Conservation (phyloP, 2,888 invertebrate species). For the Polydrusus pterygomalis region DNA sequence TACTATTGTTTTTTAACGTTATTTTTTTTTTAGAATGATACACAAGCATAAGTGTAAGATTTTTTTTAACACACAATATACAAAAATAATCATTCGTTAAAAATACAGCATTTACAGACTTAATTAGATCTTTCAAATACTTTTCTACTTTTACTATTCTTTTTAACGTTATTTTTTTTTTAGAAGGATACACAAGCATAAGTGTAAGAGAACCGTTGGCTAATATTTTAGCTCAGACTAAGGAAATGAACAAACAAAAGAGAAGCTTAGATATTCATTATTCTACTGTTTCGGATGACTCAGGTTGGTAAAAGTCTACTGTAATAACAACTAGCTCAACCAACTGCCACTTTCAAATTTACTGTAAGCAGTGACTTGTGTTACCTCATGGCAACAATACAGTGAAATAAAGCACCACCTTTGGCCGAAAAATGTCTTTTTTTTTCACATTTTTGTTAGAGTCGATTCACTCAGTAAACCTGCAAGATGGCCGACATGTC, state of each 20-base stretch:
- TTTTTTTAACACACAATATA: too few species aligned
- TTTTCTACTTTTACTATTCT: neutral
- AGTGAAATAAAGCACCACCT: too few species aligned
- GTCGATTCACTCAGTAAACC: too few species aligned
- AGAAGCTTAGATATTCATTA: slow-evolving; percentile 81
- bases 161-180: slow-evolving; percentile 35
- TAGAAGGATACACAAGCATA: slow-evolving; percentile 94
- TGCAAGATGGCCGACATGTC: too few species aligned
- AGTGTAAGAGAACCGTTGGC: slow-evolving; percentile 92
- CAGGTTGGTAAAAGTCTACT: slow-evolving; percentile 74
- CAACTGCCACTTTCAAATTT: too few species aligned
- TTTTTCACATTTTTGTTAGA: too few species aligned
- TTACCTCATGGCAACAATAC: too few species aligned
- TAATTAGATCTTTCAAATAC: neutral
- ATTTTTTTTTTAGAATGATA: slow-evolving; percentile 84
- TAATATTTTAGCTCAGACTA: slow-evolving; percentile 82
- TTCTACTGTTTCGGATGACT: slow-evolving; percentile 94
- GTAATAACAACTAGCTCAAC: too few species aligned
- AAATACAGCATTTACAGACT: too few species aligned
- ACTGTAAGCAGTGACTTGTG: too few species aligned
- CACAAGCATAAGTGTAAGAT: slow-evolving; percentile 92
- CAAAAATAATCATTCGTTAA: too few species aligned
- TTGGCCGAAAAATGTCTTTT: too few species aligned
- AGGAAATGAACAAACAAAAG: slow-evolving; percentile 71
- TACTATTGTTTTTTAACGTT: neutral